phyloP scores from a whole-genome alignment of 2,888 invertebrate species.

The Cynaeus angustus region DNA sequence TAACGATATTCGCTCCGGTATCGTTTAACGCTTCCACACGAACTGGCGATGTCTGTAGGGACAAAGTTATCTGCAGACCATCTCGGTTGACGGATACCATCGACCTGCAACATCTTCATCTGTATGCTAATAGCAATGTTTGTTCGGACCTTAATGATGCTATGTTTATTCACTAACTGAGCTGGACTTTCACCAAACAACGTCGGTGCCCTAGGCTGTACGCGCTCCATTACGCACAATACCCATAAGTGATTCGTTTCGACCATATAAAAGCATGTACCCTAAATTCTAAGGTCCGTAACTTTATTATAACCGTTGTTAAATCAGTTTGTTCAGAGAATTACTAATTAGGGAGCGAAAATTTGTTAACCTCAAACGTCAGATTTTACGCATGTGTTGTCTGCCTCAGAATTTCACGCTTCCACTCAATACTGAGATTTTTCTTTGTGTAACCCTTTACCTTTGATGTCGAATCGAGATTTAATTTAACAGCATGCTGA shows the following conservation, averaged over 20 bases:
- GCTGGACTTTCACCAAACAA: conserved; percentile 48
- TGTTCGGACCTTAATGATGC: conserved; percentile 54
- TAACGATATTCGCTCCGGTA: conserved; percentile 42
- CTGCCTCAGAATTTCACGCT: not conserved
- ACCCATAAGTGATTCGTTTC: conserved; percentile 48
- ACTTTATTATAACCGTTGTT: conserved; percentile 48
- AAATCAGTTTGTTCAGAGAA: conserved; percentile 48
- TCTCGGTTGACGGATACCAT: conserved; percentile 36
- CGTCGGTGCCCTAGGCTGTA: conserved; percentile 25
- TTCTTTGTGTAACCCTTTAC: not conserved
- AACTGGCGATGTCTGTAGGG: conserved; percentile 37
- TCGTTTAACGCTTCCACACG: conserved; percentile 40
- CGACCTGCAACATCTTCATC: conserved; percentile 55
- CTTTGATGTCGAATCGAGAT: conserved; percentile 30
- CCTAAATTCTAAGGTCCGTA: conserved; percentile 41
- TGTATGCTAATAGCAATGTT: conserved; percentile 57
- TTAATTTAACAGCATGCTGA: conserved; percentile 28
- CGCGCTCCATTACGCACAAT: conserved; percentile 51
- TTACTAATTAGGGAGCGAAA: conserved; percentile 35
- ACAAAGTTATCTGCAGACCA: conserved; percentile 44
- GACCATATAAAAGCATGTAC: conserved; percentile 44
- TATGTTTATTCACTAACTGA: conserved; percentile 55
- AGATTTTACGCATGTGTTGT: conserved; percentile 22
- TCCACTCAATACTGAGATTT: not conserved
- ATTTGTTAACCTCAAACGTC: conserved; percentile 32